Conservation (phyloP, 2,113 vertebrate species). For the Crotalus viridis region DNA sequence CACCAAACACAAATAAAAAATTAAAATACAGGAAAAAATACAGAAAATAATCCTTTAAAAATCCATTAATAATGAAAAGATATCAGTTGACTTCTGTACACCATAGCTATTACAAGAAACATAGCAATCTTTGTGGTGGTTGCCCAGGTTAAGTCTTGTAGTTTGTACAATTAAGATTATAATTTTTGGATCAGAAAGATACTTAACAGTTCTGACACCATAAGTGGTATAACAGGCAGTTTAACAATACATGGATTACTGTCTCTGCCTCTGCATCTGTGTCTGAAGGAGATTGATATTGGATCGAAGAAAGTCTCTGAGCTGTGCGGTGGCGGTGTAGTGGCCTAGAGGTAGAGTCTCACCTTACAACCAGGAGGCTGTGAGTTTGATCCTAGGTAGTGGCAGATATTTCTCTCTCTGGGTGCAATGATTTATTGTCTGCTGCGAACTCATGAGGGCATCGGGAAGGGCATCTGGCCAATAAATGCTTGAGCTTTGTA, state of each 20-base stretch:
- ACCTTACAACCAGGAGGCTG: background rate
- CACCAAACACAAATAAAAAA: background rate
- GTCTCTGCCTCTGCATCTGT: background rate
- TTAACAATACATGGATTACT: background rate
- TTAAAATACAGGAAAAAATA: background rate
- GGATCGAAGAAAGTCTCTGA: background rate
- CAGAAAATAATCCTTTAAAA: background rate
- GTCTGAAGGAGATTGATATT: background rate
- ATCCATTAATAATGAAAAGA: background rate
- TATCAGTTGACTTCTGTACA: background rate
- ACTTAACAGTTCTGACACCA: background rate
- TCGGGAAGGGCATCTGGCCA: background rate
- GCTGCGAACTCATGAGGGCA: background rate
- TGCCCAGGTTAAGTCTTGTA: background rate
- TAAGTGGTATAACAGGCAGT: background rate
- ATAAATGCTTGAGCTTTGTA: background rate
- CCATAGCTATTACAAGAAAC: background rate
- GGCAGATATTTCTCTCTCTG: background rate
- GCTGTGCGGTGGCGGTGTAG: background rate
- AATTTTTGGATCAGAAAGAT: background rate
- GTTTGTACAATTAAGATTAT: background rate
- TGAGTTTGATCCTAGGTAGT: background rate
- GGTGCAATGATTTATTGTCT: background rate
- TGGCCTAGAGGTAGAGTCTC: background rate
- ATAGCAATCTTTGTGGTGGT: background rate